Evolutionary conservation across 1,140 invertebrate species (phyloP).

Genomic region (Sweltsa coloradensis): DNA sequence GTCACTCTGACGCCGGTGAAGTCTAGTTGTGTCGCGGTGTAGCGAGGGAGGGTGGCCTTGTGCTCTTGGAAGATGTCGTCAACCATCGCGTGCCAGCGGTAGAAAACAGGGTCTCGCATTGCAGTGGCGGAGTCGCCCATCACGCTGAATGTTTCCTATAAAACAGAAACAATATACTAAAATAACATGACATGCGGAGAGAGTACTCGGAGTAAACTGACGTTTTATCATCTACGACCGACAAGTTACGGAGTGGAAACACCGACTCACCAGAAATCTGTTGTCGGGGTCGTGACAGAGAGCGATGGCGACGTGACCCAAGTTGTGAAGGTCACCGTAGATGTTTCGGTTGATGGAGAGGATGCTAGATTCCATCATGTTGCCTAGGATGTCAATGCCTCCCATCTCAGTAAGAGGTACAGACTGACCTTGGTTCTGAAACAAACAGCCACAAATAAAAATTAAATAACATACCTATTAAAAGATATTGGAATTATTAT

Average conservation of each 20-base stretch:
- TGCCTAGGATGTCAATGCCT: constrained; percentile 36
- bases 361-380: constrained; percentile 31
- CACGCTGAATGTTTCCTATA: constrained; percentile 45
- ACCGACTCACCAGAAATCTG: constrained; percentile 17
- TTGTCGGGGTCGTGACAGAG: constrained; percentile 42
- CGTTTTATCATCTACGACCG: no score
- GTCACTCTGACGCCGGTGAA: constrained; percentile 47
- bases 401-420: constrained; percentile 17
- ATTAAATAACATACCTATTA: not conserved
- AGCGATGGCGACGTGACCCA: constrained; percentile 40
- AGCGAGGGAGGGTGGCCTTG: constrained; percentile 27
- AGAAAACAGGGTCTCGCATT: constrained; percentile 44
- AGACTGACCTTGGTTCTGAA: constrained; percentile 13
- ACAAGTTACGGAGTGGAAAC: no score
- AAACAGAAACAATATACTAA: constrained; percentile 6
- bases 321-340: constrained; percentile 46
- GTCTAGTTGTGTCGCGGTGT: constrained; percentile 38
- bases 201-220: not conserved
- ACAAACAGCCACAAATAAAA: not conserved
- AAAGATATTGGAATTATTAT: not conserved
- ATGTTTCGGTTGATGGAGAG: constrained; percentile 29
- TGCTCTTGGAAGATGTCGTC: constrained; percentile 31
- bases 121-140: constrained; percentile 61
- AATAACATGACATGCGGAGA: constrained; percentile 1
- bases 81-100: constrained; percentile 28